Evolutionary conservation across 2,888 invertebrate genomes (phyloP).

Genomic region (Rugalucina vietnamica): DNA sequence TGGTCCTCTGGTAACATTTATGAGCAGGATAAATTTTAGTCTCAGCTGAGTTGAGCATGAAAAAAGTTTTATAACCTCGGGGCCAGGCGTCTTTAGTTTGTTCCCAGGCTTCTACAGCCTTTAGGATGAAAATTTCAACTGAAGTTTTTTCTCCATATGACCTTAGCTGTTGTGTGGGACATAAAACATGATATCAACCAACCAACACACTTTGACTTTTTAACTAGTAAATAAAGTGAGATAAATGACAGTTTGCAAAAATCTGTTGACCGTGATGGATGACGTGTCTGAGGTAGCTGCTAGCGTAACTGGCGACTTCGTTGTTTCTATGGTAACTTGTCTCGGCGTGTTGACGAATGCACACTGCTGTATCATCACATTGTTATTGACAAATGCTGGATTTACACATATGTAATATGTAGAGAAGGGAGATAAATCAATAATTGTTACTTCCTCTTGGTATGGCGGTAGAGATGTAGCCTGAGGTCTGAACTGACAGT

Average conservation of each 20-base stretch:
- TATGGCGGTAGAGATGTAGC: constrained; percentile 64
- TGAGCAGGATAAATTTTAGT: no score
- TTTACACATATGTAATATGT: constrained; percentile 69
- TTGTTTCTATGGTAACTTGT: neutral
- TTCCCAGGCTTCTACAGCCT: no score
- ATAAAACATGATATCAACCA: no score
- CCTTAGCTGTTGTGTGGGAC: no score
- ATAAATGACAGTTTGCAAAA: neutral
- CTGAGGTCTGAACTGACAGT: constrained; percentile 57
- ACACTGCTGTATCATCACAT: constrained; percentile 62
- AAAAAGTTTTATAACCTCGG: no score
- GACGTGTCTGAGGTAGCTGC: neutral
- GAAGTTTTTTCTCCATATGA: no score
- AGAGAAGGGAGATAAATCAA: constrained; percentile 53
- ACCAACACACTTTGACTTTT: no score
- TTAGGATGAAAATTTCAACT: no score
- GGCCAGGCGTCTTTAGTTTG: no score
- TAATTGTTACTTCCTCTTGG: constrained; percentile 42
- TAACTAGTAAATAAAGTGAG: no score
- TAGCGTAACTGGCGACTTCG: neutral
- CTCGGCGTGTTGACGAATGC: neutral
- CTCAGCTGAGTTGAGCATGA: no score
- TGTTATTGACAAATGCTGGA: constrained; percentile 60
- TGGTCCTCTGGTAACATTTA: no score
- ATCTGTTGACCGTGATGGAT: neutral